Evolutionary conservation across 2,888 invertebrate genomes (phyloP).

Genomic region (Tanaodytes sp.): DNA sequence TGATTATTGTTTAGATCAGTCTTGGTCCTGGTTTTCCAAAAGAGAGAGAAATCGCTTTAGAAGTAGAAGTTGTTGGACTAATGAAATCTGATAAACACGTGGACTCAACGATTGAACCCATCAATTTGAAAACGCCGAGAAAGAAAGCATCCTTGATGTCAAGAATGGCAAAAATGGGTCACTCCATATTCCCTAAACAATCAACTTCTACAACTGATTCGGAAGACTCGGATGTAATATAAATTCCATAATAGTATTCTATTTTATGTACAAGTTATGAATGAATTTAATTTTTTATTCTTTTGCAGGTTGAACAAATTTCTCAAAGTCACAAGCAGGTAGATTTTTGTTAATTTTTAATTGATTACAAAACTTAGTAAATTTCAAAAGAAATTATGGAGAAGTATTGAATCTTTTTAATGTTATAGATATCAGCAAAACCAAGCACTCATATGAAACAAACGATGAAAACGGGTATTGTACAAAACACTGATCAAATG

Average conservation of each 20-base stretch:
- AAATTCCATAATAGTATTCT: neutral
- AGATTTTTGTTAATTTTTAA: no score
- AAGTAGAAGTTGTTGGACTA: conserved; percentile 64
- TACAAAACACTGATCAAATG: no score
- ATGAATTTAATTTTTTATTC: no score
- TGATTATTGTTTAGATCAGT: conserved; percentile 59
- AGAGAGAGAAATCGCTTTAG: conserved; percentile 64
- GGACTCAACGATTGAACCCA: conserved; percentile 22
- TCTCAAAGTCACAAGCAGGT: no score
- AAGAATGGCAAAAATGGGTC: conserved; percentile 77
- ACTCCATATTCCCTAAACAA: conserved; percentile 74
- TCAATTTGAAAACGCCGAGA: conserved; percentile 42
- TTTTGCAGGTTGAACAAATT: no score
- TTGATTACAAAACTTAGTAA: no score
- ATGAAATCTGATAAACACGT: conserved; percentile 34
- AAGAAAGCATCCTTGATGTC: conserved; percentile 74
- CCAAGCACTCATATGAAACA: no score
- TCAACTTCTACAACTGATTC: conserved; percentile 70
- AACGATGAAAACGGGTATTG: no score
- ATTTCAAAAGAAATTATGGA: no score
- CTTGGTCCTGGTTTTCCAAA: conserved; percentile 68
- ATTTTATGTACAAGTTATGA: neutral
- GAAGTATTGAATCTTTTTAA: no score
- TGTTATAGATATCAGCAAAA: no score
- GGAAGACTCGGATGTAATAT: conserved; percentile 72